A percentile compares a stretch with the other conserved stretches of the same genome.
phyloP scores from a whole-genome alignment of 2,888 invertebrate genomes.

The Magallana nippona region DNA sequence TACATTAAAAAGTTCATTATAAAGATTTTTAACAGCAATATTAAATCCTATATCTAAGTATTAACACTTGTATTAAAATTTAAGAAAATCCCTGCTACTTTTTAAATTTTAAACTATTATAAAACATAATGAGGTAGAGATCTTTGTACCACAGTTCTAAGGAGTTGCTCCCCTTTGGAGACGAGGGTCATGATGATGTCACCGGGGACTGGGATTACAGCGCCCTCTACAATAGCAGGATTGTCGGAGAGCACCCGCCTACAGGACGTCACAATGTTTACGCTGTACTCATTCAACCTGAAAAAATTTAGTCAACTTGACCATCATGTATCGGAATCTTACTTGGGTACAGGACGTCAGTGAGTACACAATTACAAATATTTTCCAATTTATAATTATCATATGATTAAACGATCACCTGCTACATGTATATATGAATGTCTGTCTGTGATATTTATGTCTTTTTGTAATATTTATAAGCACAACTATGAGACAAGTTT shows the following conservation, averaged over 20 bases:
- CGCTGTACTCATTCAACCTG: neutral
- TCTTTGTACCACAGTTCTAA: conserved; percentile 12
- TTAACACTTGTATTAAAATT: too few species aligned
- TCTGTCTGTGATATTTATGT: too few species aligned
- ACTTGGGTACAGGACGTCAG: neutral
- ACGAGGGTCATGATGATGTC: neutral
- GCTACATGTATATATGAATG: too few species aligned
- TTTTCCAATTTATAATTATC: neutral
- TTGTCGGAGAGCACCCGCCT: neutral
- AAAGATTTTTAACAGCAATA: too few species aligned
- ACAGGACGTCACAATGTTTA: neutral
- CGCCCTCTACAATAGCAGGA: neutral
- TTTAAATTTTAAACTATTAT: too few species aligned
- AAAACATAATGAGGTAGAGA: too few species aligned
- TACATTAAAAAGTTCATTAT: too few species aligned
- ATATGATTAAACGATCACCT: too few species aligned
- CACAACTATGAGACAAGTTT: too few species aligned
- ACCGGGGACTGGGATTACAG: neutral
- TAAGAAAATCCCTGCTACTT: too few species aligned
- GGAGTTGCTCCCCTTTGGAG: neutral
- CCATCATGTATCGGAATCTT: neutral
- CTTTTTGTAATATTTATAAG: too few species aligned
- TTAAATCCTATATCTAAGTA: too few species aligned
- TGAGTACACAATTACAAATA: neutral
- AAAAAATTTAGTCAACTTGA: neutral